Evolutionary conservation across 1,140 invertebrate genomes (phyloP).

Genomic region (Penaeus vannamei): DNA sequence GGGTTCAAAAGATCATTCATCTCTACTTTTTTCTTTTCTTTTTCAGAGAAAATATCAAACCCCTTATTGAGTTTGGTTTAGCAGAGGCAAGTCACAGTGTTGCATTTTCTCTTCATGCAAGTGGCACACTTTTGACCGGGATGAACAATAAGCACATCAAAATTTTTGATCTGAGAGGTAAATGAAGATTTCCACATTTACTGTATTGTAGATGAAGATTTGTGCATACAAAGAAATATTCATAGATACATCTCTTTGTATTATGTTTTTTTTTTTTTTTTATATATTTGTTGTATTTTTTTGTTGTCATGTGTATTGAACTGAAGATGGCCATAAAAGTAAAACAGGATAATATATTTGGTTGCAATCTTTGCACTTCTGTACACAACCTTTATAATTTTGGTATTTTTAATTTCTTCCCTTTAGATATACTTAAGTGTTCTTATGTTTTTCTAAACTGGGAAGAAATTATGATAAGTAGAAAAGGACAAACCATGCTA

Average conservation of each 20-base stretch:
- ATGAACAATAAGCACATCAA: slow-evolving; percentile 92
- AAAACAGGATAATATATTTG: too few relatives aligned
- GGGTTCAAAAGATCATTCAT: background rate
- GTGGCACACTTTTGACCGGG: slow-evolving; percentile 84
- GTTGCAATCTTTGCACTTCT: too few relatives aligned
- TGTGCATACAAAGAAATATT: background rate
- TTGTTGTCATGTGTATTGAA: too few relatives aligned
- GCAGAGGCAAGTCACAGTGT: slow-evolving; percentile 88
- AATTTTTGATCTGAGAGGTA: slow-evolving; percentile 93
- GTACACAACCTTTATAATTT: too few relatives aligned
- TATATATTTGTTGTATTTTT: too few relatives aligned
- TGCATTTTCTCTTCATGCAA: slow-evolving; percentile 85
- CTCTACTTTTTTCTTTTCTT: background rate
- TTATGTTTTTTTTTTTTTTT: too few relatives aligned
- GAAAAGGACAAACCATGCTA: too few relatives aligned
- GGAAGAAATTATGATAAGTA: too few relatives aligned
- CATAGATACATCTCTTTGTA: background rate
- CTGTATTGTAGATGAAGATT: background rate
- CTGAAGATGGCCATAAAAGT: too few relatives aligned
- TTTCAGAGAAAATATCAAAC: slow-evolving; percentile 71
- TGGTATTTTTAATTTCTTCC: too few relatives aligned
- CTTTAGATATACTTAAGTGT: too few relatives aligned
- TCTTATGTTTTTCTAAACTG: too few relatives aligned
- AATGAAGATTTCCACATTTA: slow-evolving; percentile 10
- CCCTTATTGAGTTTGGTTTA: slow-evolving; percentile 80